Conservation (phyloP, 2,113 vertebrate species). For the Herpetotheres cachinnans region DNA sequence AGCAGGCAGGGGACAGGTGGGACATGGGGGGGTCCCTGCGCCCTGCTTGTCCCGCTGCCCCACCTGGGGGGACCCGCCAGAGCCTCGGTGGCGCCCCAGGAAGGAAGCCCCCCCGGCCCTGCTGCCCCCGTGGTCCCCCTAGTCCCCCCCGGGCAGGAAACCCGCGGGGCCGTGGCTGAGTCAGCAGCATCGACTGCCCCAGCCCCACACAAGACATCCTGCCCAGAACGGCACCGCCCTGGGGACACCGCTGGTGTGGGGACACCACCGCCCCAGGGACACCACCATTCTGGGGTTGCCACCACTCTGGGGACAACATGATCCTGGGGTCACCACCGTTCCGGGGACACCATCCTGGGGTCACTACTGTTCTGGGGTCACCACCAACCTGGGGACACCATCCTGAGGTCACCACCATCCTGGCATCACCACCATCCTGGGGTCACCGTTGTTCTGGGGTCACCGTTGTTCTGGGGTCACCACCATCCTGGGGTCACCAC, state of each 20-base stretch:
- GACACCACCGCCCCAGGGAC: not conserved
- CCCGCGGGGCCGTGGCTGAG: not conserved
- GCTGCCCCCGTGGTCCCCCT: not conserved
- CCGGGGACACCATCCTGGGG: no score
- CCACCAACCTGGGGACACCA: not conserved
- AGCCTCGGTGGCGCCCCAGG: rapidly evolving
- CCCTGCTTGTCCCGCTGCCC: not conserved
- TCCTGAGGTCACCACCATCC: not conserved
- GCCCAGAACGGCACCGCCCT: not conserved
- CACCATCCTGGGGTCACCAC: rapidly evolving
- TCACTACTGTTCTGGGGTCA: not conserved
- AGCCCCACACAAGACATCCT: not conserved
- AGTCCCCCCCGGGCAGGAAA: not conserved
- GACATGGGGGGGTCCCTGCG: not conserved
- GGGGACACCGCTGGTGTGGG: not conserved
- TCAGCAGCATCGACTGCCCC: not conserved
- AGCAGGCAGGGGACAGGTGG: not conserved
- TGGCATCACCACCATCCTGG: not conserved
- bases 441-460: rapidly evolving
- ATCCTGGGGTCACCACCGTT: rapidly evolving
- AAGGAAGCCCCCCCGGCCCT: not conserved
- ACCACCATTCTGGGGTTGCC: not conserved
- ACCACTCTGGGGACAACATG: not conserved
- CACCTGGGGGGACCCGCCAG: rapidly evolving
- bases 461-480: not conserved